Evolutionary conservation across 2,797 vertebrate genomes (phyloP).

Genomic region (Rhabdophis nuchalis): DNA sequence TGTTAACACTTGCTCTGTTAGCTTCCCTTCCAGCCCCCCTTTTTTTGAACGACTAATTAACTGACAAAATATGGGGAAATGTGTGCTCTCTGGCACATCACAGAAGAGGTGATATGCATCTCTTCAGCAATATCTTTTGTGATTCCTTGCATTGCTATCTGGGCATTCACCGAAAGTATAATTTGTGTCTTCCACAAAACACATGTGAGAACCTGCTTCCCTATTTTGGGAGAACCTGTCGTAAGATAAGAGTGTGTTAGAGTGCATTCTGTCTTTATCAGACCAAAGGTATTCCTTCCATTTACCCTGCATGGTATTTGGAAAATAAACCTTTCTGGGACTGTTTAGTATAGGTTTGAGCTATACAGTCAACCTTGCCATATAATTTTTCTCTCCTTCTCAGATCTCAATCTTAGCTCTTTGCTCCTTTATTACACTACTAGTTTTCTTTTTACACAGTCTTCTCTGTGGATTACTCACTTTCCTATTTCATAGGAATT

Average conservation of each 20-base stretch:
- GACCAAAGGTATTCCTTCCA: background rate
- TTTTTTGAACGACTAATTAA: background rate
- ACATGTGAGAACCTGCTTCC: background rate
- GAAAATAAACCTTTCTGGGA: background rate
- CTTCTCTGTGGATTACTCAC: background rate
- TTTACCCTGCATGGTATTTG: background rate
- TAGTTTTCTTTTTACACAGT: background rate
- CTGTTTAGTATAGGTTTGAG: background rate
- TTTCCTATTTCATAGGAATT: background rate
- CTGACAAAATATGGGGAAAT: background rate
- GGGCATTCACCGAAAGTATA: background rate
- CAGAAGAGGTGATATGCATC: background rate
- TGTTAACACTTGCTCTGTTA: background rate
- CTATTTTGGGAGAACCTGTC: background rate
- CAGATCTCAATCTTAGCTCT: background rate
- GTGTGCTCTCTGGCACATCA: background rate
- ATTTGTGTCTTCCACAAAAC: background rate
- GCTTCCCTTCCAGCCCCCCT: background rate
- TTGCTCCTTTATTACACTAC: background rate
- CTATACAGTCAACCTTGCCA: background rate
- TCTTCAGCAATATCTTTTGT: background rate
- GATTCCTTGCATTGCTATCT: background rate
- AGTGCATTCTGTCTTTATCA: background rate
- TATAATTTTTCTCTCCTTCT: background rate
- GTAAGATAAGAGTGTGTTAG: background rate